Evolutionary conservation across 2,797 vertebrate species (phyloP).

Genomic region (Chlorospingus flavigularis): DNA sequence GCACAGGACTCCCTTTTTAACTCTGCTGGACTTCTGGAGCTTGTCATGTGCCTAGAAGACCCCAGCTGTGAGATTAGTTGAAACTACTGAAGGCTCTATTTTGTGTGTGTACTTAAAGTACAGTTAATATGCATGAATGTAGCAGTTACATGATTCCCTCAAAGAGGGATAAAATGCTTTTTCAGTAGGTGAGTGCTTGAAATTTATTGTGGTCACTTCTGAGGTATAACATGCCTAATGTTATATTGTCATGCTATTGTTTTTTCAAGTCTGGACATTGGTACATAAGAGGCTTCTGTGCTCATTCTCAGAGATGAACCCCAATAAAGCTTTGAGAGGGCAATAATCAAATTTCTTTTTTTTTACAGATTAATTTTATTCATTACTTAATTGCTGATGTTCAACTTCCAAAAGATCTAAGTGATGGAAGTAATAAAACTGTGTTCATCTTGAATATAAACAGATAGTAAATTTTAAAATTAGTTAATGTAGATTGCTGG

Average conservation of each 20-base stretch:
- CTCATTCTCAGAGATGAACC: neutral
- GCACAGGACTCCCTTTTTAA: neutral
- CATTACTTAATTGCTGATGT: neutral
- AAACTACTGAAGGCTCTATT: neutral
- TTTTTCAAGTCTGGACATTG: neutral
- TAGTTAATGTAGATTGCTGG: neutral
- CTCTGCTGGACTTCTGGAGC: neutral
- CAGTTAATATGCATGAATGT: neutral
- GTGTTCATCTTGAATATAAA: neutral
- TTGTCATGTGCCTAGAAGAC: neutral
- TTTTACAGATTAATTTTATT: neutral
- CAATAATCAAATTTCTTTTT: neutral
- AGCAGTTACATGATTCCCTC: neutral
- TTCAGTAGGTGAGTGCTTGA: neutral
- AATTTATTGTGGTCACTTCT: neutral
- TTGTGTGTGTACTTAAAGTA: neutral
- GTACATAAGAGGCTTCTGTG: neutral
- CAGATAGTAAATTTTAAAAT: neutral
- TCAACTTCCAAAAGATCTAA: neutral
- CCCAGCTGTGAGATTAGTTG: neutral
- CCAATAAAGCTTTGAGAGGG: neutral
- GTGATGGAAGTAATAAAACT: neutral
- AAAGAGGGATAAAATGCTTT: neutral
- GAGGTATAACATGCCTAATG: neutral
- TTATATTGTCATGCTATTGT: neutral